Evolutionary conservation across 2,113 vertebrate species (phyloP).

Genomic region (Cololabis saira): DNA sequence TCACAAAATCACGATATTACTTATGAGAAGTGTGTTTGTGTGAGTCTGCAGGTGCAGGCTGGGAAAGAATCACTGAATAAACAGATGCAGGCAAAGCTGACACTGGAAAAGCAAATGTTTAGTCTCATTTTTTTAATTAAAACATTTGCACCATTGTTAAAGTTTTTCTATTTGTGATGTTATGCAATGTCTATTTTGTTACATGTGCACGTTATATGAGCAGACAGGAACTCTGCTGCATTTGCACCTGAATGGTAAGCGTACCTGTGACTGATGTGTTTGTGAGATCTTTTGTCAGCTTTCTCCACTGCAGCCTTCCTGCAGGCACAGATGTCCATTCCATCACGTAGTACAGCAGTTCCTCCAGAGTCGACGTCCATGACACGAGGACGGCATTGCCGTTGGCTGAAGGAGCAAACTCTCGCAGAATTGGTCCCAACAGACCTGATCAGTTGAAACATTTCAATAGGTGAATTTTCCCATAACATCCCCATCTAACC

Average conservation of each 20-base stretch:
- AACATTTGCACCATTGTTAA: too few species aligned
- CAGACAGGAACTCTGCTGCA: background rate
- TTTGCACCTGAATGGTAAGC: background rate
- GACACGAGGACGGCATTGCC: constrained; percentile 42
- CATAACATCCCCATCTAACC: fast-evolving
- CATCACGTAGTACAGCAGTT: constrained; percentile 59
- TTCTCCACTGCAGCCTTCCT: constrained; percentile 62
- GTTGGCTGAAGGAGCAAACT: constrained; percentile 22
- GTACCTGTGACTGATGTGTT: constrained; percentile 69
- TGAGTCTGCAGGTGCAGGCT: too few species aligned
- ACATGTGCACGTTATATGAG: background rate
- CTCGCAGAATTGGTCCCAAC: constrained; percentile 33
- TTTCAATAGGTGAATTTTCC: background rate
- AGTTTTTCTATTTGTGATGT: too few species aligned
- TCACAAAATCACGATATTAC: too few species aligned
- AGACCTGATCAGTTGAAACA: constrained; percentile 48
- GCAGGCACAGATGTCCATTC: constrained; percentile 62
- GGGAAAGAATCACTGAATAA: too few species aligned
- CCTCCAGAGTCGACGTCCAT: constrained; percentile 52
- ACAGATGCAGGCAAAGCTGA: too few species aligned
- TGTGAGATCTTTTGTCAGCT: constrained; percentile 43
- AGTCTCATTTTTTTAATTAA: too few species aligned
- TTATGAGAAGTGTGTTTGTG: too few species aligned
- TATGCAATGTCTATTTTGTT: too few species aligned
- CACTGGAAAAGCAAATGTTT: too few species aligned